Conservation (phyloP, 2,797 vertebrate species). For the Chloroceryle inda region DNA sequence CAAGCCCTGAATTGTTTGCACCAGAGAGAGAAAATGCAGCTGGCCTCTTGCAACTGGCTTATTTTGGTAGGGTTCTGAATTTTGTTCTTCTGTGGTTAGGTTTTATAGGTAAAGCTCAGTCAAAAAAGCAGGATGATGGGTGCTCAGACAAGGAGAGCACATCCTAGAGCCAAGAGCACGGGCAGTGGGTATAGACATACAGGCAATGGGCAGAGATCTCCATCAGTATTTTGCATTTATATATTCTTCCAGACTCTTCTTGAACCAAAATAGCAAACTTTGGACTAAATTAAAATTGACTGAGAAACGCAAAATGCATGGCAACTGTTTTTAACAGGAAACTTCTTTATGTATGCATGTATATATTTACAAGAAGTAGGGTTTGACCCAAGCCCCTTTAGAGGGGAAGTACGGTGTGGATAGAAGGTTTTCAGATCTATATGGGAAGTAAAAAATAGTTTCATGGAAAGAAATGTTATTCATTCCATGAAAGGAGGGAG, state of each 20-base stretch:
- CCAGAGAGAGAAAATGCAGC: not conserved
- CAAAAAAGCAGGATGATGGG: not conserved
- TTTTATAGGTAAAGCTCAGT: not conserved
- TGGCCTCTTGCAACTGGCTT: not conserved
- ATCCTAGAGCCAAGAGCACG: not conserved
- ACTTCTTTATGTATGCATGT: too few relatives aligned
- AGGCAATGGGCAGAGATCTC: not conserved
- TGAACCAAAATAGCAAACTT: not conserved
- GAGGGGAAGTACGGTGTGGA: not conserved
- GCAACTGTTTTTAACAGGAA: not conserved
- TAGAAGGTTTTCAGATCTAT: not conserved
- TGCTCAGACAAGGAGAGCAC: not conserved
- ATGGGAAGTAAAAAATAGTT: not conserved
- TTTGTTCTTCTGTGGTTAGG: accelerated
- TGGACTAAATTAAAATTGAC: not conserved
- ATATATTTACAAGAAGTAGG: not conserved
- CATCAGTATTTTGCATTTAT: not conserved
- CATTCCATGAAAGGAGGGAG: not conserved
- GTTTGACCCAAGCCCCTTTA: not conserved
- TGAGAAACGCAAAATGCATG: not conserved
- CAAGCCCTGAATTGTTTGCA: not conserved
- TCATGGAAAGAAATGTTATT: not conserved
- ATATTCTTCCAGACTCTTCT: not conserved
- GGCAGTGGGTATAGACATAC: not conserved
- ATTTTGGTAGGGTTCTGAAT: not conserved